These are phyloP conservation scores for Zapornia atra DNA, from an alignment of 2,113 vertebrate species.

Conservation along the genomic window DNA sequence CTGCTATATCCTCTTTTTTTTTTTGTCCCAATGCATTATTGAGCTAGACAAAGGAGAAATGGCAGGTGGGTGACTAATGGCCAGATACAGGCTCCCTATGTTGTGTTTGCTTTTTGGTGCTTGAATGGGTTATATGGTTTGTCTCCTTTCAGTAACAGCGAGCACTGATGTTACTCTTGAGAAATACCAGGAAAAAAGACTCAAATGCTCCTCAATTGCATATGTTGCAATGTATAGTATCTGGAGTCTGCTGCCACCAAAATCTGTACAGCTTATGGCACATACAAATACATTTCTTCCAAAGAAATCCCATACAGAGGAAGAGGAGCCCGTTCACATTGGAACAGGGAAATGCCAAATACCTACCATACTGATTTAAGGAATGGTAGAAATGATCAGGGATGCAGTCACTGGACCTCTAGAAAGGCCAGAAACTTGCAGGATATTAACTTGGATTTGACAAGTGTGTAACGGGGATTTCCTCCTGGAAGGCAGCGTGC, in stretches of 20 bases:
- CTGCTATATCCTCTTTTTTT: not conserved
- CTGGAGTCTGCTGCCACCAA: not conserved
- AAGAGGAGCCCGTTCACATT: not conserved
- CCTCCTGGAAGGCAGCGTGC: not conserved
- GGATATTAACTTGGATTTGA: not conserved
- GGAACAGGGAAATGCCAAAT: not conserved
- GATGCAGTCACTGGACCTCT: not conserved
- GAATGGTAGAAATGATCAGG: not conserved
- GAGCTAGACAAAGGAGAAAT: not conserved
- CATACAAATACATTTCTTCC: accelerated
- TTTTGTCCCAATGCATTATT: not conserved
- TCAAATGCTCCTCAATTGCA: not conserved
- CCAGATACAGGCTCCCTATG: not conserved
- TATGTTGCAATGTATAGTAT: not conserved
- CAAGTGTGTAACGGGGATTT: not conserved
- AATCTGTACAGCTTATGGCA: not conserved
- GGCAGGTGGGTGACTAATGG: not conserved
- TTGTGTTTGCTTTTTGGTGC: not conserved
- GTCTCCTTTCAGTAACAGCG: not conserved
- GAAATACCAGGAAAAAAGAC: not conserved
- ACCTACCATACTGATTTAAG: not conserved
- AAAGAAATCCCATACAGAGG: accelerated
- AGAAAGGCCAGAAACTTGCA: not conserved
- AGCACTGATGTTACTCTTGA: not conserved
- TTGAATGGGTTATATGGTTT: not conserved